Percentiles rank a stretch among this genome's conserved stretches.
phyloP scores from a whole-genome alignment of 1,140 invertebrate species.

The Drosophila takahashii region DNA sequence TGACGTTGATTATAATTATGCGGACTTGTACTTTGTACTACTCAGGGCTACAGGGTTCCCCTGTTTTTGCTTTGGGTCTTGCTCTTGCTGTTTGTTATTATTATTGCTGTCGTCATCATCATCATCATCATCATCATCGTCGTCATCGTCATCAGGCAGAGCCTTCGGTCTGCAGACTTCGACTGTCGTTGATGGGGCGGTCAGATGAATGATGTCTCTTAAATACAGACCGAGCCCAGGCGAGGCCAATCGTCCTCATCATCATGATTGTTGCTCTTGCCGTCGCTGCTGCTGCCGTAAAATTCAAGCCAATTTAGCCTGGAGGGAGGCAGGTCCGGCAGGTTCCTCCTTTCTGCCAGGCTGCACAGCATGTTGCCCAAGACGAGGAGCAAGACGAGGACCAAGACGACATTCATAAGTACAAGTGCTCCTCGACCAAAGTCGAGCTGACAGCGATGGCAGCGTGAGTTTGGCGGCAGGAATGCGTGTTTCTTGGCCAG shows the following conservation, averaged over 20 bases:
- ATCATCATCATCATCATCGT: slow-evolving; percentile 39
- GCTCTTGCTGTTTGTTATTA: slow-evolving; percentile 66
- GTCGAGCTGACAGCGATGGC: slow-evolving; percentile 17
- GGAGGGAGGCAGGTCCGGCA: slow-evolving; percentile 62
- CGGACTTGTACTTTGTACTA: slow-evolving; percentile 80
- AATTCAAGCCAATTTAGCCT: slow-evolving; percentile 79
- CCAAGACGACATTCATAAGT: slow-evolving; percentile 56
- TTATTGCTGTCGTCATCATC: slow-evolving; percentile 72
- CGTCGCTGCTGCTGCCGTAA: slow-evolving; percentile 67
- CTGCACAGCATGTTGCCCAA: slow-evolving; percentile 72
- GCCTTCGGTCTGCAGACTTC: slow-evolving; percentile 25
- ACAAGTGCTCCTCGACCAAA: slow-evolving; percentile 31
- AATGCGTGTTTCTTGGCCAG: slow-evolving; percentile 7
- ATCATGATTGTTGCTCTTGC: slow-evolving; percentile 33
- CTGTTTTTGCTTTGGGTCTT: slow-evolving; percentile 21
- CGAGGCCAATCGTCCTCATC: slow-evolving; percentile 75
- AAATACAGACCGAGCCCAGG: slow-evolving; percentile 71
- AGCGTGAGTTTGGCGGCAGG: slow-evolving; percentile 20
- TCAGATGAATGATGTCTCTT: slow-evolving; percentile 82
- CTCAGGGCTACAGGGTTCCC: slow-evolving; percentile 53
- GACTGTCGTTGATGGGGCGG: slow-evolving; percentile 76
- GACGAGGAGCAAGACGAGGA: slow-evolving; percentile 25
- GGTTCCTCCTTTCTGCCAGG: slow-evolving; percentile 48
- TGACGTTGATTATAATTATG: slow-evolving; percentile 83
- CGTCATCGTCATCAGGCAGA: slow-evolving; percentile 51